These are phyloP conservation scores for Gallinago media DNA, from an alignment of 2,113 vertebrate genomes.

Conservation along the genomic window DNA sequence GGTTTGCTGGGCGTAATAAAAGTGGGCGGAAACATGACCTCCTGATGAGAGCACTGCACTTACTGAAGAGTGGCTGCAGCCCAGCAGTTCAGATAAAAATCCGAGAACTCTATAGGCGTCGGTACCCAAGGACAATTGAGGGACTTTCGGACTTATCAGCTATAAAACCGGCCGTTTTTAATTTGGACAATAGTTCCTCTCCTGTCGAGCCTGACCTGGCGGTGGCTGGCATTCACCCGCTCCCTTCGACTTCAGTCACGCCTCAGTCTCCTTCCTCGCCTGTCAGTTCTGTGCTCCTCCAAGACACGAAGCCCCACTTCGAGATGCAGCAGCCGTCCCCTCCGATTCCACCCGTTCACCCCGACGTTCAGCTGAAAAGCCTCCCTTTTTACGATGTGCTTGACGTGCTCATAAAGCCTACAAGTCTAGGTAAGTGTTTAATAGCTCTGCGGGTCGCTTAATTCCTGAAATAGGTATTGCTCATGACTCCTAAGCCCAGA, in stretches of 20 bases:
- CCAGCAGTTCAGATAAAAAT: slow-evolving; percentile 87
- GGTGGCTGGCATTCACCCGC: slow-evolving; percentile 71
- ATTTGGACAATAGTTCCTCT: slow-evolving; percentile 73
- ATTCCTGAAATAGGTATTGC: too few species aligned
- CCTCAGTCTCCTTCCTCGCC: slow-evolving; percentile 77
- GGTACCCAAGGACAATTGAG: slow-evolving; percentile 84
- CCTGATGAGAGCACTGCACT: slow-evolving; percentile 86
- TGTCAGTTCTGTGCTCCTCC: slow-evolving; percentile 78
- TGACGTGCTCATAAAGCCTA: slow-evolving; percentile 95
- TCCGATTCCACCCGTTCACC: slow-evolving; percentile 92
- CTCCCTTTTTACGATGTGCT: slow-evolving; percentile 96
- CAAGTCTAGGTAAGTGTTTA: slow-evolving; percentile 89
- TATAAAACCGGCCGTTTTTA: slow-evolving; percentile 72
- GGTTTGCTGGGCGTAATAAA: slow-evolving; percentile 89
- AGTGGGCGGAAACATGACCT: slow-evolving; percentile 90
- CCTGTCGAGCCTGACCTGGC: slow-evolving; percentile 74
- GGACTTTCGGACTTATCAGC: slow-evolving; percentile 76
- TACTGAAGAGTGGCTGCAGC: slow-evolving; percentile 87
- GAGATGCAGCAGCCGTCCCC: slow-evolving; percentile 91
- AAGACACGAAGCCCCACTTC: slow-evolving; percentile 82
- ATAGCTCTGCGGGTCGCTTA: neutral
- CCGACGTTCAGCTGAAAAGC: slow-evolving; percentile 93
- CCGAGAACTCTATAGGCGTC: slow-evolving; percentile 83
- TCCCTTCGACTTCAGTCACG: slow-evolving; percentile 77
- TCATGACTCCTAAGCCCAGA: neutral